phyloP scores from a whole-genome alignment of 64 coral and sea anemone species.

The Actinia equina region DNA sequence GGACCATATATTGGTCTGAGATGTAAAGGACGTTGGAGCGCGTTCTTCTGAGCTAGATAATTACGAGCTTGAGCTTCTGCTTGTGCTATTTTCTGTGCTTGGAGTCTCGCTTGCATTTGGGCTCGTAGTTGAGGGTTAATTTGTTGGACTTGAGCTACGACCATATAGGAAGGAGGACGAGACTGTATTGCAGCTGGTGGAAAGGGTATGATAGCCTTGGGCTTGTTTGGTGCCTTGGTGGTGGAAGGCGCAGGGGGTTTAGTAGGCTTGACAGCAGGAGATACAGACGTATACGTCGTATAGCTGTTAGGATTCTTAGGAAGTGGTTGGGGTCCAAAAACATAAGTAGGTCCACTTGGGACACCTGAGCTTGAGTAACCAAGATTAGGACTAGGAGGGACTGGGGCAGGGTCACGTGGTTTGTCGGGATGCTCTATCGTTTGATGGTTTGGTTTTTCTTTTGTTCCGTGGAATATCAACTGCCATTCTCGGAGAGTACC shows the following conservation, averaged over 20 bases:
- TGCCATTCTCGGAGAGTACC: constrained; percentile 65
- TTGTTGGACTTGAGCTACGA: constrained; percentile 21
- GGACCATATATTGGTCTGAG: background rate
- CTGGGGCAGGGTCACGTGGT: constrained; percentile 66
- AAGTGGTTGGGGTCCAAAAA: constrained; percentile 46
- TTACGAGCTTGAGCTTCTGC: constrained; percentile 1
- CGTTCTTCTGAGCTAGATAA: constrained; percentile 1
- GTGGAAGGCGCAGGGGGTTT: background rate
- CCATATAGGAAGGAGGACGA: background rate
- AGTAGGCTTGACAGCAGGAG: background rate
- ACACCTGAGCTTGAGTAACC: background rate
- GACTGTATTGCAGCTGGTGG: background rate
- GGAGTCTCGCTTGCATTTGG: constrained; percentile 5
- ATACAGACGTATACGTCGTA: background rate
- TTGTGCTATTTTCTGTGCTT: constrained; percentile 16
- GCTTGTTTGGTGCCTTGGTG: background rate
- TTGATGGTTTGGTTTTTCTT: constrained; percentile 68
- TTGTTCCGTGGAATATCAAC: constrained; percentile 64
- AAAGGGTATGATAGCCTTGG: background rate
- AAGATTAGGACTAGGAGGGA: constrained; percentile 31
- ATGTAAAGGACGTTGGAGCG: background rate
- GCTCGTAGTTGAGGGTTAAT: constrained; percentile 16
- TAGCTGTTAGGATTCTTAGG: constrained; percentile 7
- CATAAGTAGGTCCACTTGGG: constrained; percentile 64
- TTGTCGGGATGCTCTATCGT: constrained; percentile 57